Percentiles rank a stretch among this genome's conserved stretches.
Conservation (phyloP, 2,888 invertebrate species). For the Drosophila bunnanda region DNA sequence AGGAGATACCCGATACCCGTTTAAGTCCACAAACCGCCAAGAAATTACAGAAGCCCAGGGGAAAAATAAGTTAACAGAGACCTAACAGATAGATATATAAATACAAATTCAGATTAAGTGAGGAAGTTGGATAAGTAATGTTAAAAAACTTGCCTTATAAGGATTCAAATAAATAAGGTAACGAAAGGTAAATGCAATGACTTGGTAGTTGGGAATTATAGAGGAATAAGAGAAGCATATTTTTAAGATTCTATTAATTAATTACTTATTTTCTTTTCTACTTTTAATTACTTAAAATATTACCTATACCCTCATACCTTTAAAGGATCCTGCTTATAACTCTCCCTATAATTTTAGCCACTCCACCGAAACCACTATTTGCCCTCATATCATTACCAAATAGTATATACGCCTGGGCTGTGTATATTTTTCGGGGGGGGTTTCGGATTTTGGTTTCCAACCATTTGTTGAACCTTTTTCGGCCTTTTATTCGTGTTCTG, state of each 20-base stretch:
- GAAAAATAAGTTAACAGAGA: slow-evolving; percentile 30
- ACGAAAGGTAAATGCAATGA: neutral
- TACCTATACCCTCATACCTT: neutral
- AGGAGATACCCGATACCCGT: slow-evolving; percentile 60
- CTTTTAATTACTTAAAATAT: neutral
- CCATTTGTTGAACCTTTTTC: slow-evolving; percentile 81
- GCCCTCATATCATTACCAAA: slow-evolving; percentile 79
- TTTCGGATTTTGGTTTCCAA: slow-evolving; percentile 59
- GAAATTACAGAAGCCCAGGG: slow-evolving; percentile 21
- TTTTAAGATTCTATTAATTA: neutral
- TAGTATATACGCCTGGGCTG: slow-evolving; percentile 48
- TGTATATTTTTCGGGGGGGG: slow-evolving; percentile 36
- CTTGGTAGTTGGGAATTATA: neutral
- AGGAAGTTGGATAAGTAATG: slow-evolving; percentile 3
- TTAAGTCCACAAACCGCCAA: slow-evolving; percentile 35
- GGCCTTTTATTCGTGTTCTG: slow-evolving; percentile 43
- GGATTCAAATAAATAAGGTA: neutral
- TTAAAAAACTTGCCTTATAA: no score
- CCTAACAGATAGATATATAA: slow-evolving; percentile 20
- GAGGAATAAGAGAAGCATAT: fast-evolving
- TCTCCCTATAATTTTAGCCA: slow-evolving; percentile 6
- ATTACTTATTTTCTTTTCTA: neutral
- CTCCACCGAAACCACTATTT: slow-evolving; percentile 24
- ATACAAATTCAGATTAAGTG: slow-evolving; percentile 7
- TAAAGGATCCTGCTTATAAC: neutral